phyloP scores from a whole-genome alignment of 1,140 invertebrate species.

The Formica exsecta region DNA sequence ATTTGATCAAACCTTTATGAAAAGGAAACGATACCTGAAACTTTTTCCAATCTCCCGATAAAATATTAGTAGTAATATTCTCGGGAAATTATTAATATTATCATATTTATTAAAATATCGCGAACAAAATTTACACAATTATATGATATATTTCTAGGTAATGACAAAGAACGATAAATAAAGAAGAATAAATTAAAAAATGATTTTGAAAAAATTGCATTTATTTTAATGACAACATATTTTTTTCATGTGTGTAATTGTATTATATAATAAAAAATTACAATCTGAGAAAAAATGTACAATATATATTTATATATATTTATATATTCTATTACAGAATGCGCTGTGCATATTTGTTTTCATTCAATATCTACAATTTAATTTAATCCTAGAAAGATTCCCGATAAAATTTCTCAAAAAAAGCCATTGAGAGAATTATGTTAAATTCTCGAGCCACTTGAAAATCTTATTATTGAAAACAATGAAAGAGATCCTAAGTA shows the following conservation, averaged over 20 bases:
- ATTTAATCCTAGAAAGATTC: neutral
- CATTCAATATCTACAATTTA: neutral
- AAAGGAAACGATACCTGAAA: neutral
- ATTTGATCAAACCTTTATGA: too few species aligned
- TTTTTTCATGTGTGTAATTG: too few species aligned
- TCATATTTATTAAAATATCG: neutral
- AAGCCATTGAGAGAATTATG: neutral
- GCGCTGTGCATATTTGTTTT: neutral
- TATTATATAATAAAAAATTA: neutral
- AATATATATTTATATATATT: too few species aligned
- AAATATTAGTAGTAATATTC: conserved; percentile 7
- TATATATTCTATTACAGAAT: neutral
- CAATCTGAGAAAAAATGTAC: neutral
- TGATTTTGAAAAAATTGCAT: neutral
- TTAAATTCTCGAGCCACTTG: neutral
- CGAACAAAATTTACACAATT: neutral
- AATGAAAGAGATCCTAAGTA: neutral
- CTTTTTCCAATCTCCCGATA: neutral
- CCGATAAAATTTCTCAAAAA: neutral
- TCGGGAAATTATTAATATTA: neutral
- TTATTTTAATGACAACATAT: neutral
- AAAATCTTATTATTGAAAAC: neutral
- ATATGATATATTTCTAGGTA: neutral
- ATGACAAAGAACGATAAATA: neutral
- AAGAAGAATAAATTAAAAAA: neutral